A percentile compares a stretch with the other conserved stretches of the same genome.
Conservation (phyloP, 1,140 invertebrate species). For the Adelges cooleyi region DNA sequence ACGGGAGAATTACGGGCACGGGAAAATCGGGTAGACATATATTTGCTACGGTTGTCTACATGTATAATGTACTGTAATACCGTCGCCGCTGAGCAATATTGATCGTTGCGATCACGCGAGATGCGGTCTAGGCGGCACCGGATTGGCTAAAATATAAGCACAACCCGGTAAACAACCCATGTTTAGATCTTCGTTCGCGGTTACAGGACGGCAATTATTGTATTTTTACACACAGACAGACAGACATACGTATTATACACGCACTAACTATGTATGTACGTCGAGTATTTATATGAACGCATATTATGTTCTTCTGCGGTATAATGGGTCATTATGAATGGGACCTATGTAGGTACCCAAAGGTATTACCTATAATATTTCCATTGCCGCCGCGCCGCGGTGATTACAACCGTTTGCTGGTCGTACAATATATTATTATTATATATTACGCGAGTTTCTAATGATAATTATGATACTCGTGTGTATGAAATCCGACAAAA, state of each 20-base stretch:
- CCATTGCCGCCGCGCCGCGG: background rate
- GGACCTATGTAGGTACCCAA: background rate
- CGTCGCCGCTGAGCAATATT: background rate
- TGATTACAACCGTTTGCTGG: background rate
- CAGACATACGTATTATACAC: background rate
- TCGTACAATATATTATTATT: too few relatives aligned
- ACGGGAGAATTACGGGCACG: too few relatives aligned
- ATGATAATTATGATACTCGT: constrained; percentile 1
- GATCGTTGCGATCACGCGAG: constrained; percentile 17
- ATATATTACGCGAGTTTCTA: background rate
- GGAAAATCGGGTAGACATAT: too few relatives aligned
- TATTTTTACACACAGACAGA: background rate
- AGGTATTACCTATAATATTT: background rate
- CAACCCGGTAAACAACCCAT: background rate
- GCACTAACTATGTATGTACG: too few relatives aligned
- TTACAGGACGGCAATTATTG: constrained; percentile 4
- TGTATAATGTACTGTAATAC: too few relatives aligned
- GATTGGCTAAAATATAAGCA: background rate
- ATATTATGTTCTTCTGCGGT: too few relatives aligned
- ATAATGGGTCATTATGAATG: constrained; percentile 7
- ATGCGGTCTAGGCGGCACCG: background rate
- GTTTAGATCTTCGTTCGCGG: background rate
- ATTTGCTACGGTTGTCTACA: too few relatives aligned
- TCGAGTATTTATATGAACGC: too few relatives aligned
- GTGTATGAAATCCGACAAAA: background rate